phyloP scores from a whole-genome alignment of 2,888 invertebrate genomes.

The Phragmatobia fuliginosa region DNA sequence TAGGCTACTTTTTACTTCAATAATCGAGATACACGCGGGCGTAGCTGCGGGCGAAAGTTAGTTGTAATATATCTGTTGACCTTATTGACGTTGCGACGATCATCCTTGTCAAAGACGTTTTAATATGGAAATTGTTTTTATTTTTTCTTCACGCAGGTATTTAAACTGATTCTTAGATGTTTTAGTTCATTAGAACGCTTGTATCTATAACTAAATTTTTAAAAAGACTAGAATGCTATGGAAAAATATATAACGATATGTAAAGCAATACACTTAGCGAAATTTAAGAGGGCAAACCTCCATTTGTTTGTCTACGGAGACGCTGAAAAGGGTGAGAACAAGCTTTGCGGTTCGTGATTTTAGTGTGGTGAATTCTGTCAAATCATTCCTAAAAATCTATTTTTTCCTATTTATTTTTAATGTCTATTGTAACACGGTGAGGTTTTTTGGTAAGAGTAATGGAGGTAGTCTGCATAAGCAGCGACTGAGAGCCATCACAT shows the following conservation, averaged over 20 bases:
- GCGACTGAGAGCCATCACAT: no score
- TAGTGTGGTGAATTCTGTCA: not conserved
- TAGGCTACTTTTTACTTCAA: no score
- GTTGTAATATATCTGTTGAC: no score
- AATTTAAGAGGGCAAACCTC: not conserved
- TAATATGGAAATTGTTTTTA: not conserved
- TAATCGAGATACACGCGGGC: no score
- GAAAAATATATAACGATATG: not conserved
- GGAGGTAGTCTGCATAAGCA: no score
- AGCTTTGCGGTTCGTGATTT: no score
- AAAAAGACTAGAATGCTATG: not conserved
- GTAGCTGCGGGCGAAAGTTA: no score
- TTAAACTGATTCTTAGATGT: not conserved
- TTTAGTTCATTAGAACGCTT: not conserved
- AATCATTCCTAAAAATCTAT: not conserved
- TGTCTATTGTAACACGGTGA: not conserved
- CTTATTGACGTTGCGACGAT: not conserved
- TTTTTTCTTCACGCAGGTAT: no score
- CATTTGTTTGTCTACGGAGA: not conserved
- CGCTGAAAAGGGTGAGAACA: not conserved
- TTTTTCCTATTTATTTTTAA: not conserved
- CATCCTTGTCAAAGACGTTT: not conserved
- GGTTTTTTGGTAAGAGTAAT: not conserved
- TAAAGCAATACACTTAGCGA: not conserved
- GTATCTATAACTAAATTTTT: not conserved